A percentile compares a stretch with the other conserved stretches of the same genome.
These are phyloP conservation scores for Rynchops niger DNA, from an alignment of 2,113 vertebrate genomes.

Conservation along the genomic window DNA sequence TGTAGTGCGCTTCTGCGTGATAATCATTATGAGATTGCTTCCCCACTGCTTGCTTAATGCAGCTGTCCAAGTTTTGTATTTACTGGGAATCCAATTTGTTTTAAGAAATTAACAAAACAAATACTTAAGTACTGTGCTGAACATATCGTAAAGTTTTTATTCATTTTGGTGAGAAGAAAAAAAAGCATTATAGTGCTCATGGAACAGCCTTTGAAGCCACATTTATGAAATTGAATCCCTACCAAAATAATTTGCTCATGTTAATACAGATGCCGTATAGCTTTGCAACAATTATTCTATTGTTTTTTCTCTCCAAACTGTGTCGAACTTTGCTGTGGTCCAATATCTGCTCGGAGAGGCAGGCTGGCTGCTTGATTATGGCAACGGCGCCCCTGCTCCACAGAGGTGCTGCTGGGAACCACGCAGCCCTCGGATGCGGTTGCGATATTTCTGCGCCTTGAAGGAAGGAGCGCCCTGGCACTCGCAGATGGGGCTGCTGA, in stretches of 20 bases:
- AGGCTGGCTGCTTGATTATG: not conserved
- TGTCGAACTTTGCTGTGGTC: not conserved
- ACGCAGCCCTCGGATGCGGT: not conserved
- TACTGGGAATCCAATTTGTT: constrained; percentile 77
- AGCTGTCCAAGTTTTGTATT: constrained; percentile 76
- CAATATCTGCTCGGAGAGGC: not conserved
- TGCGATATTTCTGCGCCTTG: not conserved
- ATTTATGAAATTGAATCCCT: constrained; percentile 73
- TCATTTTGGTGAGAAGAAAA: constrained; percentile 64
- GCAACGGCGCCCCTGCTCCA: not conserved
- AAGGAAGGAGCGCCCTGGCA: not conserved
- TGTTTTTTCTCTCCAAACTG: not conserved
- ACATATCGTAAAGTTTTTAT: constrained; percentile 75
- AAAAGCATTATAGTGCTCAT: constrained; percentile 38
- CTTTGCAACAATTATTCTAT: not conserved
- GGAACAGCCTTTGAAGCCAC: constrained; percentile 65
- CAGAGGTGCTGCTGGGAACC: not conserved
- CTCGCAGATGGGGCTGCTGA: accelerated
- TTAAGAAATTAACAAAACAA: constrained; percentile 83
- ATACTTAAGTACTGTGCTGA: constrained; percentile 70
- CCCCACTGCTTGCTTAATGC: constrained; percentile 77
- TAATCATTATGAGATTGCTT: constrained; percentile 76
- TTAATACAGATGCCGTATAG: constrained; percentile 9
- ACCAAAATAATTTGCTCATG: constrained; percentile 60
- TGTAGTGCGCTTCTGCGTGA: constrained; percentile 58